These are phyloP conservation scores for Scylla paramamosain DNA, from an alignment of 1,140 invertebrate genomes.

Conservation along the genomic window DNA sequence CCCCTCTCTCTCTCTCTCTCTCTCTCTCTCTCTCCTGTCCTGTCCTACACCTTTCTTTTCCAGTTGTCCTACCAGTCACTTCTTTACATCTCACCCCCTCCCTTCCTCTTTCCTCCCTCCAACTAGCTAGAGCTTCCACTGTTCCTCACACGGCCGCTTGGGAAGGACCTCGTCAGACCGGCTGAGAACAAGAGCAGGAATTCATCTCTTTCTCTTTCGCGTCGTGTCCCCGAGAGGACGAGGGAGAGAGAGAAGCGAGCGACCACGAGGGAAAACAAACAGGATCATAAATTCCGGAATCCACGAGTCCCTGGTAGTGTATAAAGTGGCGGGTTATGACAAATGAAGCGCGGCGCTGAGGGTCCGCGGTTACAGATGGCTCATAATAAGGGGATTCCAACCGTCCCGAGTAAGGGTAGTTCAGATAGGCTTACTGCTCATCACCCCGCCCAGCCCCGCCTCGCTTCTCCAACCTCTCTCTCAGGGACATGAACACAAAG, in stretches of 20 bases:
- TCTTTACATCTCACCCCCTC: not conserved
- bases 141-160: not conserved
- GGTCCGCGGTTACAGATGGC: conserved; percentile 56
- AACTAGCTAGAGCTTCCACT: not conserved
- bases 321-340: conserved; percentile 60
- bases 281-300: conserved; percentile 51
- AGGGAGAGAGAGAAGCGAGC: not conserved
- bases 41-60: not conserved
- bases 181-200: not conserved
- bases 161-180: not conserved
- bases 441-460: not conserved
- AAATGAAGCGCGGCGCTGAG: conserved; percentile 58
- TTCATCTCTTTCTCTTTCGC: not conserved
- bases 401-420: conserved; percentile 35
- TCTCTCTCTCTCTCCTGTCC: not conserved
- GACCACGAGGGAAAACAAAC: not conserved
- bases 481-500: too few species aligned
- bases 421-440: conserved; percentile 29
- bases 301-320: conserved; percentile 8
- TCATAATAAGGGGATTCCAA: conserved; percentile 62
- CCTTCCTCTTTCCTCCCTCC: not conserved
- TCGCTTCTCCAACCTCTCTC: not conserved
- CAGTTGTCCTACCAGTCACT: not conserved
- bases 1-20: not conserved
- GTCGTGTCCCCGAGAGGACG: not conserved